Percentiles rank a stretch among this genome's conserved stretches.
phyloP scores from a whole-genome alignment of 2,113 vertebrate species.

The Pituophis catenifer region DNA sequence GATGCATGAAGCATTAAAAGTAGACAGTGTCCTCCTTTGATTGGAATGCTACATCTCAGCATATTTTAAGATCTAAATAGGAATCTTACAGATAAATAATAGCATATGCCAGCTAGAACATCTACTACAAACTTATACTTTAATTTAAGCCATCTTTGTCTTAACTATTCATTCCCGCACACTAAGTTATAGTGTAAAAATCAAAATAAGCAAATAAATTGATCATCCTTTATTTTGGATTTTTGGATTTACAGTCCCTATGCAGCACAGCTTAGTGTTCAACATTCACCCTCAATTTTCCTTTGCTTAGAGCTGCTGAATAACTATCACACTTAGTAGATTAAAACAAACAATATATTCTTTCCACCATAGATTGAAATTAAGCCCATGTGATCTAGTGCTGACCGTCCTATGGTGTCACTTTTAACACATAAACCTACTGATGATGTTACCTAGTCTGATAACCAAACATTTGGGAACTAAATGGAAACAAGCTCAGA shows the following conservation, averaged over 20 bases:
- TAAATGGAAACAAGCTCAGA: neutral
- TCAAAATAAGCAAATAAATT: neutral
- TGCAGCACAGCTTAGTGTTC: neutral
- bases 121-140: neutral
- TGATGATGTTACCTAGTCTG: neutral
- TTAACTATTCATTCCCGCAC: neutral
- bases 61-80: neutral
- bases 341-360: slow-evolving; percentile 36
- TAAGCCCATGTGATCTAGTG: slow-evolving; percentile 28
- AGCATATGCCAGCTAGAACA: neutral
- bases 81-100: neutral
- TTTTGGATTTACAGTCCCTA: neutral
- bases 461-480: neutral
- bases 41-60: neutral
- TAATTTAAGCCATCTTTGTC: neutral
- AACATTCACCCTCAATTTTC: neutral
- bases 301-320: neutral
- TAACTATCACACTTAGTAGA: slow-evolving; percentile 42
- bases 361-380: slow-evolving; percentile 34
- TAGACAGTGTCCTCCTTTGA: neutral
- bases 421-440: slow-evolving; percentile 23
- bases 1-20: neutral
- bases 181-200: neutral
- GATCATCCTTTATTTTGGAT: neutral
- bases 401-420: slow-evolving; percentile 27